Percentiles rank a stretch among this genome's conserved stretches.
These are phyloP conservation scores for Ceraclea dissimilis DNA, from an alignment of 2,888 invertebrate genomes.

Conservation along the genomic window DNA sequence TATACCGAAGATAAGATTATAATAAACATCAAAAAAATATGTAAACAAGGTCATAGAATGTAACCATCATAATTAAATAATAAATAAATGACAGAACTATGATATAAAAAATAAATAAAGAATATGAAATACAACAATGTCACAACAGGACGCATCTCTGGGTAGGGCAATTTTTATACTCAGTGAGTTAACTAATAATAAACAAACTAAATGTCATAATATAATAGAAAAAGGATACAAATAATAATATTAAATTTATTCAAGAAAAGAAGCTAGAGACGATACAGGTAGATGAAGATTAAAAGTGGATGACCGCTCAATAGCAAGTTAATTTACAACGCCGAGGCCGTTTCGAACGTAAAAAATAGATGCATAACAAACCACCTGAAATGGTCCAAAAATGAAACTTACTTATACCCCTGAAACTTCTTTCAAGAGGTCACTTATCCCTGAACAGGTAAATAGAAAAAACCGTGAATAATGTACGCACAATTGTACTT, in stretches of 20 bases:
- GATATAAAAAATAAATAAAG: background rate
- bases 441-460: too few relatives aligned
- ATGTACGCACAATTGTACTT: too few relatives aligned
- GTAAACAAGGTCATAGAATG: background rate
- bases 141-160: slow-evolving; percentile 2
- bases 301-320: too few relatives aligned
- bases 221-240: background rate
- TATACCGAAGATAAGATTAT: background rate
- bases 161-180: slow-evolving; percentile 24
- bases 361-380: too few relatives aligned
- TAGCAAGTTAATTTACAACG: too few relatives aligned
- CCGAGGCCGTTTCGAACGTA: too few relatives aligned
- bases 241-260: slow-evolving; percentile 9
- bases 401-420: too few relatives aligned
- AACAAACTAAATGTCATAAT: background rate
- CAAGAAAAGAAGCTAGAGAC: too few relatives aligned
- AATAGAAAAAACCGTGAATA: too few relatives aligned
- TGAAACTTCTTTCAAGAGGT: too few relatives aligned
- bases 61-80: background rate
- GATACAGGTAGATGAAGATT: too few relatives aligned
- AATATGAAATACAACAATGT: background rate
- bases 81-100: background rate
- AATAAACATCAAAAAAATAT: background rate
- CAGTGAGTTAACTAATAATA: slow-evolving; percentile 21
- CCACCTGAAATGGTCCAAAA: too few relatives aligned